Percentiles rank a stretch among this genome's conserved stretches.
Evolutionary conservation across 2,797 vertebrate genomes (phyloP).

Genomic region (Sebastes variabilis): DNA sequence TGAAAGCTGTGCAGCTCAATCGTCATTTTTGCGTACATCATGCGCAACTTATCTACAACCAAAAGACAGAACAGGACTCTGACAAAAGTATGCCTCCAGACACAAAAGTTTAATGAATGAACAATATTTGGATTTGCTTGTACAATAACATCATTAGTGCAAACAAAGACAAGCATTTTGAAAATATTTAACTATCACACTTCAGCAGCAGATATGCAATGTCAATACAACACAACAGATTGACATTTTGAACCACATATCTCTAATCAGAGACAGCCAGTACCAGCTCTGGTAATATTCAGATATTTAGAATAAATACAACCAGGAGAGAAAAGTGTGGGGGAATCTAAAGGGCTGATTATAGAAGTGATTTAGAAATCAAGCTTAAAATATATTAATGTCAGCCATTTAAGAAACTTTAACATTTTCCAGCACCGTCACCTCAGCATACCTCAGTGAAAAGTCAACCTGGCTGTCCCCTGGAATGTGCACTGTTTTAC

Average conservation of each 20-base stretch:
- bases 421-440: constrained; percentile 14
- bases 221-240: constrained; percentile 59
- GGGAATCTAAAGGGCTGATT: not conserved
- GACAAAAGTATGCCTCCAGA: constrained; percentile 40
- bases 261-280: constrained; percentile 46
- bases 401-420: constrained; percentile 5
- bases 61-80: not conserved
- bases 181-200: constrained; percentile 53
- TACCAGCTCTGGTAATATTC: constrained; percentile 34
- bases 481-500: constrained; percentile 6
- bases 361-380: constrained; percentile 5
- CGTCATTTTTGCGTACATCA: not conserved
- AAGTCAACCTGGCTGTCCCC: not conserved
- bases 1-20: not conserved
- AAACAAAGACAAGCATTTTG: constrained; percentile 72
- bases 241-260: constrained; percentile 37
- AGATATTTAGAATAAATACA: constrained; percentile 52
- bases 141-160: constrained; percentile 73
- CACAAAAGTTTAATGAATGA: constrained; percentile 75
- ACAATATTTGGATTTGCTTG: constrained; percentile 66
- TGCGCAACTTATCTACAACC: not conserved
- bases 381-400: not conserved
- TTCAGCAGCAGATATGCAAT: constrained; percentile 61
- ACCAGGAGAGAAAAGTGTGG: not conserved
- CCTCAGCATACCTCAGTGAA: not conserved